Percentiles rank a stretch among this genome's conserved stretches.
Conservation (phyloP, 2,113 vertebrate species). For the Ophthalmolycus amberensis region DNA sequence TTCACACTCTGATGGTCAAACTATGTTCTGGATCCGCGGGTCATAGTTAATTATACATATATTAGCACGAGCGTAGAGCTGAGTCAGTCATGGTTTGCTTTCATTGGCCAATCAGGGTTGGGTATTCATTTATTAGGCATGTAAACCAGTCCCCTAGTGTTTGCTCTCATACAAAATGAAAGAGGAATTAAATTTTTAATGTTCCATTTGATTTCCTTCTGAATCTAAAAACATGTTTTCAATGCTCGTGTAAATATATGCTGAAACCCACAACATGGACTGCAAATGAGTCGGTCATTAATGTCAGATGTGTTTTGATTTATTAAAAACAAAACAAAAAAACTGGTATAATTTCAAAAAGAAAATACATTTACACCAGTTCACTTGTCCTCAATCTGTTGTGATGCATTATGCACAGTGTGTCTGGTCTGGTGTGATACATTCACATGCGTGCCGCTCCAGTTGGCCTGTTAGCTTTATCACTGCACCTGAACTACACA, state of each 20-base stretch:
- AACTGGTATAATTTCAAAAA: background rate
- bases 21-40: too few species aligned
- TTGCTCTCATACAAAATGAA: constrained; percentile 36
- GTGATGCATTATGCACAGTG: constrained; percentile 60
- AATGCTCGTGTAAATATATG: constrained; percentile 9
- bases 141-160: constrained; percentile 23
- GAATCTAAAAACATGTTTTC: constrained; percentile 21
- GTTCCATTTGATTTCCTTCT: constrained; percentile 26
- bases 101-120: constrained; percentile 14
- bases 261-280: constrained; percentile 5
- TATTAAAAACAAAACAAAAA: constrained; percentile 1
- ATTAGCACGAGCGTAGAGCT: background rate
- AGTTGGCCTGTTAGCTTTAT: constrained; percentile 56
- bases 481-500: constrained; percentile 63
- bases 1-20: too few species aligned
- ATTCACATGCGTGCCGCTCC: constrained; percentile 39
- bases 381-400: constrained; percentile 42
- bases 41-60: constrained; percentile 6
- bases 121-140: constrained; percentile 20
- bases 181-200: constrained; percentile 50
- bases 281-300: background rate
- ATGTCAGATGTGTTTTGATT: constrained; percentile 8
- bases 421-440: constrained; percentile 51
- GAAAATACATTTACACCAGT: background rate
- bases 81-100: background rate